Percentiles rank a stretch among this genome's conserved stretches.
phyloP scores from a whole-genome alignment of 2,797 vertebrate genomes.

The Dromococcyx pavoninus region DNA sequence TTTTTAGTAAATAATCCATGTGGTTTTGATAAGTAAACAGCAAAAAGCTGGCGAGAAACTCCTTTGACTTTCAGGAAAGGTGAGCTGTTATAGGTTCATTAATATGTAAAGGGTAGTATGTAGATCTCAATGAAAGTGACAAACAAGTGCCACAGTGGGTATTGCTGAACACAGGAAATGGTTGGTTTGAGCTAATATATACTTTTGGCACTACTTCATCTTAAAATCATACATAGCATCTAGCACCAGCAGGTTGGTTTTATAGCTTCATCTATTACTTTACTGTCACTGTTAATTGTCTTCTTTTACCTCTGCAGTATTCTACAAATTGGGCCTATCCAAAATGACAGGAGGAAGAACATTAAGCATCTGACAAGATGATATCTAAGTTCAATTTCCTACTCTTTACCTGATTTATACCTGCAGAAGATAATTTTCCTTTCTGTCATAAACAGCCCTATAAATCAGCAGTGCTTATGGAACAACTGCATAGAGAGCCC shows the following conservation, averaged over 20 bases:
- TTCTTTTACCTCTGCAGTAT: constrained; percentile 99
- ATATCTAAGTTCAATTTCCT: constrained; percentile 99
- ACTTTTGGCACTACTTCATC: constrained; percentile 93
- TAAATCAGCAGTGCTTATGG: constrained; percentile 99
- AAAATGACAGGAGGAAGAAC: constrained; percentile 99
- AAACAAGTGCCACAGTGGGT: constrained; percentile 80
- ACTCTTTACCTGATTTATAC: constrained; percentile 99
- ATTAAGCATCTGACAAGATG: constrained; percentile 99
- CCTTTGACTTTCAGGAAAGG: constrained; percentile 83
- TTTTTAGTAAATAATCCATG: constrained; percentile 72
- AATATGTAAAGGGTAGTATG: constrained; percentile 83
- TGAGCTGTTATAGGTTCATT: constrained; percentile 82
- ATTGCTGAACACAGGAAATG: constrained; percentile 85
- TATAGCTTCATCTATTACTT: constrained; percentile 99
- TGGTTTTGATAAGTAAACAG: constrained; percentile 77
- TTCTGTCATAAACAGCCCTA: constrained; percentile 99
- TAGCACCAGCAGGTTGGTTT: constrained; percentile 97
- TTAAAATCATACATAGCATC: constrained; percentile 99
- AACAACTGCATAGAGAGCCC: constrained; percentile 89
- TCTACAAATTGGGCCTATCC: constrained; percentile 99
- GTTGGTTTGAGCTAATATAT: constrained; percentile 88
- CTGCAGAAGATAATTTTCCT: constrained; percentile 99
- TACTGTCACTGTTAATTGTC: constrained; percentile 99
- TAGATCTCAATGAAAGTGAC: constrained; percentile 85
- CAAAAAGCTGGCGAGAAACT: constrained; percentile 67